A percentile compares a stretch with the other conserved stretches of the same genome.
phyloP scores from a whole-genome alignment of 2,797 vertebrate genomes.

The Falco biarmicus region DNA sequence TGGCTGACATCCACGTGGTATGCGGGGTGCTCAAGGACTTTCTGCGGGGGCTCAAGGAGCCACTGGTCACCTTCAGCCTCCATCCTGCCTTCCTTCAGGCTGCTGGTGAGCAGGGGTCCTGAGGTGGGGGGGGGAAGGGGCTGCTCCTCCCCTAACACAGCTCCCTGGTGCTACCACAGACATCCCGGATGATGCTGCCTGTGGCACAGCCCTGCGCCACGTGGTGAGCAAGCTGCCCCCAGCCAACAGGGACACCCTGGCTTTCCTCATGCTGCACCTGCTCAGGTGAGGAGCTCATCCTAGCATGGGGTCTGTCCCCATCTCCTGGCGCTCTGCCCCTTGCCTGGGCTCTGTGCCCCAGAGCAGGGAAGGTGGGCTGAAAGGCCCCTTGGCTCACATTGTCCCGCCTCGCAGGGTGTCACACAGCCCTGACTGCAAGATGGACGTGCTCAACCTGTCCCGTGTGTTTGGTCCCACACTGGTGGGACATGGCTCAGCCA shows the following conservation, averaged over 20 bases:
- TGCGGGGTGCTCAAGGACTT: conserved; percentile 90
- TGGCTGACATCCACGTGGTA: conserved; percentile 84
- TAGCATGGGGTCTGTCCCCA: rapidly evolving
- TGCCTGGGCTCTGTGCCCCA: rapidly evolving
- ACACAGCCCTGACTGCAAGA: conserved; percentile 78
- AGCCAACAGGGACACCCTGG: conserved; percentile 84
- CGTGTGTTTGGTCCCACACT: conserved; percentile 87
- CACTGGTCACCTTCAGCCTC: conserved; percentile 81
- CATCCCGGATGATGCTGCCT: conserved; percentile 70
- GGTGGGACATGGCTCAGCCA: conserved; percentile 81
- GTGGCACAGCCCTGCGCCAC: conserved; percentile 66
- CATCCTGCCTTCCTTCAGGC: conserved; percentile 84
- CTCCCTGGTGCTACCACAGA: conserved; percentile 62
- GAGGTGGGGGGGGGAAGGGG: background rate
- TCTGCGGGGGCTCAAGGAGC: conserved; percentile 85
- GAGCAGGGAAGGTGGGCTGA: rapidly evolving
- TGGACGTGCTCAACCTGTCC: conserved; percentile 85
- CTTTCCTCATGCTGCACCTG: conserved; percentile 88
- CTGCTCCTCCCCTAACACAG: background rate
- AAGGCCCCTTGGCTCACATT: background rate
- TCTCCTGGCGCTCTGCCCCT: background rate
- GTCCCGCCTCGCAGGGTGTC: conserved; percentile 65
- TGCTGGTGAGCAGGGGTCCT: conserved; percentile 70
- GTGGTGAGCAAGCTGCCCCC: conserved; percentile 80
- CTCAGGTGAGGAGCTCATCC: conserved; percentile 76